A percentile compares a stretch with the other conserved stretches of the same genome.
Conservation (phyloP, 2,797 vertebrate genomes). For the Rhinichthys osculus region DNA sequence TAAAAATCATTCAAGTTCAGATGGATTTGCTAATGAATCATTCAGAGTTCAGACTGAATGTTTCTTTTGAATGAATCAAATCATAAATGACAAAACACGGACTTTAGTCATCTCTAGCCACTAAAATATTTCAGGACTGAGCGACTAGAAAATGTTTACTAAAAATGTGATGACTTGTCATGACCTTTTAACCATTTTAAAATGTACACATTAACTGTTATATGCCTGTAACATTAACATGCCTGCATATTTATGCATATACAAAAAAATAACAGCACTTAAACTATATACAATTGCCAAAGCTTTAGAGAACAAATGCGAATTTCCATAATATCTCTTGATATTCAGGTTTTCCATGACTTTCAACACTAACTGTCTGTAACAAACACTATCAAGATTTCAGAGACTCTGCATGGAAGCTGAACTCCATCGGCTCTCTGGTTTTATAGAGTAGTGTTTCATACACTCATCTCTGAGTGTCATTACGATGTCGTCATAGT, state of each 20-base stretch:
- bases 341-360: neutral
- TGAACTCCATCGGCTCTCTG: neutral
- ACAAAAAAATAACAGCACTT: no score
- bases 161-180: no score
- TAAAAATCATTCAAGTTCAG: no score
- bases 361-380: neutral
- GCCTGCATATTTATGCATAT: neutral
- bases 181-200: no score
- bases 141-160: no score
- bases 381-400: neutral
- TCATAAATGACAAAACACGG: neutral
- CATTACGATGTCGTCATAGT: constrained; percentile 22
- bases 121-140: neutral
- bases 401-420: neutral
- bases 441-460: constrained; percentile 27
- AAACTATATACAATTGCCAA: no score
- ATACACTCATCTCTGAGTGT: constrained; percentile 7
- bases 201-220: neutral
- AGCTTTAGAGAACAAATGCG: no score
- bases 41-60: neutral
- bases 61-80: neutral
- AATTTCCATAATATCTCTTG: neutral
- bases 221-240: neutral
- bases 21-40: neutral
- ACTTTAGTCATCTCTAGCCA: neutral